phyloP scores from a whole-genome alignment of 2,888 invertebrate genomes.

The Cephus nigrinus region DNA sequence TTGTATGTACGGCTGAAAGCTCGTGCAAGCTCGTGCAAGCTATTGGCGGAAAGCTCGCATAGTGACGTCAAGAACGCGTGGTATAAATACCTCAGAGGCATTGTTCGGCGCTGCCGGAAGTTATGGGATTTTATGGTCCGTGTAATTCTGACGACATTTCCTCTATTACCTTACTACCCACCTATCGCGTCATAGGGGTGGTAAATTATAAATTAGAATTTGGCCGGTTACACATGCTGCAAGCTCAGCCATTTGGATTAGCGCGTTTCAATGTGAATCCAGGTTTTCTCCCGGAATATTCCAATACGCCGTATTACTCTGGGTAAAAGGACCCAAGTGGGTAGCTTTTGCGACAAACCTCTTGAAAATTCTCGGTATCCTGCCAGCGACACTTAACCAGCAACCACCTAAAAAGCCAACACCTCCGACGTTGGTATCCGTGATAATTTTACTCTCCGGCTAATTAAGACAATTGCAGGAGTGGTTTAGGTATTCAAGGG shows the following conservation, averaged over 20 bases:
- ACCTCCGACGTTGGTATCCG: neutral
- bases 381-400: neutral
- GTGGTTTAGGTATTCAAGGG: neutral
- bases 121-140: neutral
- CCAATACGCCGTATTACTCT: neutral
- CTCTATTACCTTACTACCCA: neutral
- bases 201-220: neutral
- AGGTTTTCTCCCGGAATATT: neutral
- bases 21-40: neutral
- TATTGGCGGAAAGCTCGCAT: neutral
- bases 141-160: neutral
- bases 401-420: neutral
- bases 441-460: neutral
- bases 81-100: neutral
- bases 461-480: neutral
- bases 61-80: neutral
- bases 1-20: neutral
- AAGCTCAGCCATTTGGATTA: neutral
- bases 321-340: neutral
- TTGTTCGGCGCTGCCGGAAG: neutral
- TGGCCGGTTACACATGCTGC: neutral
- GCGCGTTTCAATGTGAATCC: neutral
- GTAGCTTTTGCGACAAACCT: neutral
- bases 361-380: neutral
- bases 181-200: neutral